Conservation (phyloP, 2,797 vertebrate species). For the Dermochelys coriacea region DNA sequence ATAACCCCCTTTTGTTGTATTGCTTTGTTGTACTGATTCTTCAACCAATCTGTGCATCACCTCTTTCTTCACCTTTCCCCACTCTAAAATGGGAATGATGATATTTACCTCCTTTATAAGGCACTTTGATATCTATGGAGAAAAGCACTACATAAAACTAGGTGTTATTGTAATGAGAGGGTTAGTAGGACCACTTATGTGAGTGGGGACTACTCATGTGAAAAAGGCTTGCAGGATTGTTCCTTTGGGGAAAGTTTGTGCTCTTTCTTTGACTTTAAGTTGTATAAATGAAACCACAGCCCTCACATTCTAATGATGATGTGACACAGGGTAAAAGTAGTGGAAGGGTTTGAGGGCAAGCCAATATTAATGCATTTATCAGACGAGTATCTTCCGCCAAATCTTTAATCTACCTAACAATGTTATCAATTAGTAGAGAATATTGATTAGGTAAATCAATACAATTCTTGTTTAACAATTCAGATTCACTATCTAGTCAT, state of each 20-base stretch:
- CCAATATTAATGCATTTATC: slow-evolving; percentile 21
- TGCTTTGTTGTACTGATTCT: neutral
- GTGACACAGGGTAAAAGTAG: rapidly evolving
- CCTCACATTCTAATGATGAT: neutral
- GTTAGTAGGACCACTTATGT: neutral
- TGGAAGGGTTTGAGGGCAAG: neutral
- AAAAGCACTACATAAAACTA: neutral
- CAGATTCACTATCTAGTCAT: neutral
- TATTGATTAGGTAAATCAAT: slow-evolving; percentile 47
- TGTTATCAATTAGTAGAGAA: slow-evolving; percentile 45
- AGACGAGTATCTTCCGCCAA: slow-evolving; percentile 17
- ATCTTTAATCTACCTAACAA: slow-evolving; percentile 30
- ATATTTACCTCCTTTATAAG: neutral
- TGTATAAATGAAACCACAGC: neutral
- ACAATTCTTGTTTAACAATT: slow-evolving; percentile 25
- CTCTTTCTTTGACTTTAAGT: neutral
- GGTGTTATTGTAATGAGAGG: neutral
- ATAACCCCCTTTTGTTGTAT: neutral
- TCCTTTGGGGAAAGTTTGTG: neutral
- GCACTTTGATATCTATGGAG: neutral
- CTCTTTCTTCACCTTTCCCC: neutral
- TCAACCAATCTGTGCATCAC: neutral
- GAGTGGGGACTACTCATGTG: neutral
- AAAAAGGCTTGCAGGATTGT: neutral
- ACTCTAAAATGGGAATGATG: neutral